Base-by-base conservation (phyloP, 2,888 invertebrate species). In the Chalcosyrphus nemorum region DNA sequence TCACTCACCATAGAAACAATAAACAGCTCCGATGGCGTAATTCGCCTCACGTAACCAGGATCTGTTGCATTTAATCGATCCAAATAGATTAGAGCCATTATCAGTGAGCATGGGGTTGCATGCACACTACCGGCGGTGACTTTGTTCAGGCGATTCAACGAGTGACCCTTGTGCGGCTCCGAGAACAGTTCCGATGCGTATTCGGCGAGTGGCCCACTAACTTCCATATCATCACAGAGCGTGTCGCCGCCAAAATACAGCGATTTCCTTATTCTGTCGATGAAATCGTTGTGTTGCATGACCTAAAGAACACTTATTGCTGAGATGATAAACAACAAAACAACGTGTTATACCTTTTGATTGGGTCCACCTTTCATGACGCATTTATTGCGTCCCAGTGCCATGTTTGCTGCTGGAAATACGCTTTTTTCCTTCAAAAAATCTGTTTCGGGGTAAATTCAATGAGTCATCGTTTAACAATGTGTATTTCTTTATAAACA, bases 11-110 rank as follows among this genome's bases (percentile, higher is more conserved):
- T 93, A 76, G 99, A 97, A 85, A 99, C 96, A 75, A 99, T 94
- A 92, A 99, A 99, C 77, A 99, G 94, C 90, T 99, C 98, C 29
- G 97, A 96, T 27, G 99, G 98, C 29, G 96, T 95, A 59, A 97
- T 95, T 88, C 94, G 93, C 87, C 95, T 94, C 82, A 98, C 93
- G 92, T 98, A 98, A 87, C 95, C 95, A 0, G 96, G 95, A 92
- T 97, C 96, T 88, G 94, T 93, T 81, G 93, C 93, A 90, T 96
- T 95, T 68, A 99, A 93, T 86, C 98, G 94, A 92, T 99, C 98
- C 88, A 99, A 93, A 92, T 99, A 99, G 50, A 99, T 93, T 89
- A 99, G 93, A 27, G 99, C 98, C 88, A 99, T 94, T 87, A 99
- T 96, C 68, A 99, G 93, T 11, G 98, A 97, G 90, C 97, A 97